Conservation (phyloP, 2,888 invertebrate species). For the Epistrophella euchroma region DNA sequence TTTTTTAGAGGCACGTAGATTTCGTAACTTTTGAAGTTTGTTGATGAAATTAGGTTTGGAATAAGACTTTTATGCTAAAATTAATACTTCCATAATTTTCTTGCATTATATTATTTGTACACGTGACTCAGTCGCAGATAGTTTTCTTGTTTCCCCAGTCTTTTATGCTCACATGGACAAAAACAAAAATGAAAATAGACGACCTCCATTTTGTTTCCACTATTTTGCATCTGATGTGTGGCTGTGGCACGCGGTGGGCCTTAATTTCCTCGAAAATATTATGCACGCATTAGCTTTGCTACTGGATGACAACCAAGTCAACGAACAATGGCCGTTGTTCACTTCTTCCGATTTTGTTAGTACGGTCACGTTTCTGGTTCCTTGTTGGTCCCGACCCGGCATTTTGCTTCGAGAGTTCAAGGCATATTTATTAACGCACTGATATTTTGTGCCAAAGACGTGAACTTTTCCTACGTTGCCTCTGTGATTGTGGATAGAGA, state of each 20-base stretch:
- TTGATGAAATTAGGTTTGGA: not conserved
- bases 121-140: not conserved
- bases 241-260: not conserved
- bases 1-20: not conserved
- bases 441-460: constrained; percentile 61
- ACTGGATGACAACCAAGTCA: not conserved
- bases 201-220: not conserved
- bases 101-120: not conserved
- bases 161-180: not conserved
- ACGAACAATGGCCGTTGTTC: not conserved
- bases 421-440: constrained; percentile 68
- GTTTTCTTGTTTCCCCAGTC: not conserved
- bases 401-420: constrained; percentile 49
- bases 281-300: constrained; percentile 12
- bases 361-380: constrained; percentile 32
- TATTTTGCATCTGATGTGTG: constrained; percentile 17
- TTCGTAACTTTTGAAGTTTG: not conserved
- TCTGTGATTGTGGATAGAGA: not conserved
- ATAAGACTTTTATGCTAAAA: not conserved
- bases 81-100: not conserved
- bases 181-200: not conserved
- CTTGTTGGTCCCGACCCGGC: not conserved
- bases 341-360: constrained; percentile 3
- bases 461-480: constrained; percentile 28
- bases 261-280: constrained; percentile 14